A percentile compares a stretch with the other conserved stretches of the same genome.
Evolutionary conservation across 2,113 vertebrate species (phyloP).

Genomic region (Hemibagrus wyckioides): DNA sequence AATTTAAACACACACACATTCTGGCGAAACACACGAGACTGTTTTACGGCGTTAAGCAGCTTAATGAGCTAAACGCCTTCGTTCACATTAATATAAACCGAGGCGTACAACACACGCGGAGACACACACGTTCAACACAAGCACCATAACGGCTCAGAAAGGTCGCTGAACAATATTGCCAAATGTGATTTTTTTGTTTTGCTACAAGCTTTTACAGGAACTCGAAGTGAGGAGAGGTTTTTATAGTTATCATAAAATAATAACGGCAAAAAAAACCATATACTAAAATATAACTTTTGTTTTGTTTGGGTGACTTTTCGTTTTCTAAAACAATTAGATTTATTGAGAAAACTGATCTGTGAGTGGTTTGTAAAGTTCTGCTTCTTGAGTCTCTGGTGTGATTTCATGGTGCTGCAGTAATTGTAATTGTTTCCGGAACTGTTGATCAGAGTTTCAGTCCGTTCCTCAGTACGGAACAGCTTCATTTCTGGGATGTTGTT

Average conservation of each 20-base stretch:
- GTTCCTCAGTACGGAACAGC: too few relatives aligned
- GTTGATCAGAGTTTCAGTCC: too few relatives aligned
- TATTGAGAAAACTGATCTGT: too few relatives aligned
- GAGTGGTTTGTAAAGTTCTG: too few relatives aligned
- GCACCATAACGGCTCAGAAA: neutral
- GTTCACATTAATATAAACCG: neutral
- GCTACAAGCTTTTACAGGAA: neutral
- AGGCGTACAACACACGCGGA: neutral
- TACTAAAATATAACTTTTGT: neutral
- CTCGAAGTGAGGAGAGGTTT: neutral
- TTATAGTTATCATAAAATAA: neutral
- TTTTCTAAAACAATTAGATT: too few relatives aligned
- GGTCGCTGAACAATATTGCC: neutral
- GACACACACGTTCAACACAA: neutral
- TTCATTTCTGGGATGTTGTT: too few relatives aligned
- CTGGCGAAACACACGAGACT: neutral
- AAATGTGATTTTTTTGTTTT: neutral
- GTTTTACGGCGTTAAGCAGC: neutral
- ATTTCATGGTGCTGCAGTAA: too few relatives aligned
- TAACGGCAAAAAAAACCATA: neutral
- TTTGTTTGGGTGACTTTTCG: neutral
- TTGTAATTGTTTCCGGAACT: too few relatives aligned
- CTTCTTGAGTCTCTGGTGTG: too few relatives aligned
- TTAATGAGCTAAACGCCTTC: conserved; percentile 8
- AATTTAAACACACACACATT: conserved; percentile 2